Base-by-base conservation (phyloP, 2,797 vertebrate genomes). In the Lycodopsis pacificus region DNA sequence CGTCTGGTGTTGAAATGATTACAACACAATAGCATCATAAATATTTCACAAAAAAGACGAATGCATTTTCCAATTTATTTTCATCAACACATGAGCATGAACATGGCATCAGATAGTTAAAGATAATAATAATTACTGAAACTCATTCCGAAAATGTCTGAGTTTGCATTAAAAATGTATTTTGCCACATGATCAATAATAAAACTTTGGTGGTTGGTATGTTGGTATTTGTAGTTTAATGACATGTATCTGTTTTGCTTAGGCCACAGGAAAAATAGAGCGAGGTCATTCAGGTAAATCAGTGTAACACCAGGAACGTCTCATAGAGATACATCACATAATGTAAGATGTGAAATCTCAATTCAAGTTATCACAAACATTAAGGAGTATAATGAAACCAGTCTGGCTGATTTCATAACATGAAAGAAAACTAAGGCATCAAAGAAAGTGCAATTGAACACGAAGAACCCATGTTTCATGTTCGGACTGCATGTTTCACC, bases 381-480 rank as follows among this genome's bases (percentile, higher is more conserved):
- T 67, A 68, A 59, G 32, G 44, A 59, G 22, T 57, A 34, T n/a
- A 67, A 58, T 83, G 15, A 87, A 72, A 84, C 32, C 51, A 76
- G 46, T 51, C 15, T 46, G 22, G 44, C 34, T 82, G 71, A 73
- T 83, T 81, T 78, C 54, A 79, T 27, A 71, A 75, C 34, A 54
- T 58, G 69, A 73, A 70, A 20, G 49, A 82, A 86, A 87, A 76
- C 68, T 69, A 93, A 91, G 87, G 88, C 89, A 87, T 91, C 38
- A 1, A 63, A 84, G 77, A 85, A 84, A 84, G 79, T 90, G 82
- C 85, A 86, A 73, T 65, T 81, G 62, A 80, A 79, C 30, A 78
- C 76, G 38, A 74, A 85, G 46, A 84, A 58, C 82, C 17, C n/a
- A 70, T 27, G 61, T 79, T 51, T 76, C 68, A 71, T 82, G 66